phyloP scores from a whole-genome alignment of 2,797 vertebrate species.

The Sebastes vulpes region DNA sequence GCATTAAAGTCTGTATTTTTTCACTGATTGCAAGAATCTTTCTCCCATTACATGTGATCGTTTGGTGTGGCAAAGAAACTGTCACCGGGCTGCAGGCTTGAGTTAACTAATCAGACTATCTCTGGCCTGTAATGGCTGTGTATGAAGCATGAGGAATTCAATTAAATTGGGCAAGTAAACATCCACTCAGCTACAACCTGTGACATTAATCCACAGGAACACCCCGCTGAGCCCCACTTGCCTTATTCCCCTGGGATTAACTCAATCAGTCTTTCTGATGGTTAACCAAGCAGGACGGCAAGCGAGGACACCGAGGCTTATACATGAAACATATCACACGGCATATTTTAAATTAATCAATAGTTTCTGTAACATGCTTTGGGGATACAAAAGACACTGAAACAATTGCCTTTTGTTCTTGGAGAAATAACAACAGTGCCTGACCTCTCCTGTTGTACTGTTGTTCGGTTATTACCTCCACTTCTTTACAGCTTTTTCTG shows the following conservation, averaged over 20 bases:
- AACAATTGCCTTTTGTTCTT: slow-evolving; percentile 2
- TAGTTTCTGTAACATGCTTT: slow-evolving; percentile 1
- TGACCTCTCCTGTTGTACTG: slow-evolving; percentile 4
- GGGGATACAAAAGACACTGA: slow-evolving; percentile 15
- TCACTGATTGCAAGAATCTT: slow-evolving; percentile 41
- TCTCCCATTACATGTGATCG: slow-evolving; percentile 37
- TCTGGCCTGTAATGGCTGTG: slow-evolving; percentile 53
- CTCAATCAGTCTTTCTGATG: slow-evolving; percentile 36
- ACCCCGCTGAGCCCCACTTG: slow-evolving; percentile 26
- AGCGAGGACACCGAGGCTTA: background rate
- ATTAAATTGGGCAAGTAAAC: slow-evolving; percentile 75
- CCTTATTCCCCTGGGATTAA: slow-evolving; percentile 41
- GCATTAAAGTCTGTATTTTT: slow-evolving; percentile 49
- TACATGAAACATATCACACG: slow-evolving; percentile 7
- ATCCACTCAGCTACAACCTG: slow-evolving; percentile 65
- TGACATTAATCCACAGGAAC: slow-evolving; percentile 65
- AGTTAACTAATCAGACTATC: slow-evolving; percentile 69
- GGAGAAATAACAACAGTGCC: background rate
- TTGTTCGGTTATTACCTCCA: slow-evolving; percentile 11
- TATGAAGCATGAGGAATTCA: slow-evolving; percentile 68
- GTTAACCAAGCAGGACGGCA: slow-evolving; percentile 35
- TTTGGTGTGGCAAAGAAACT: slow-evolving; percentile 25
- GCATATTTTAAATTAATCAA: slow-evolving; percentile 1
- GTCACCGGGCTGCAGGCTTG: slow-evolving; percentile 49
- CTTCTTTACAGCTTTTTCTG: slow-evolving; percentile 3